Base-by-base conservation (phyloP, 2,888 invertebrate species). In the Hypsopygia costalis region DNA sequence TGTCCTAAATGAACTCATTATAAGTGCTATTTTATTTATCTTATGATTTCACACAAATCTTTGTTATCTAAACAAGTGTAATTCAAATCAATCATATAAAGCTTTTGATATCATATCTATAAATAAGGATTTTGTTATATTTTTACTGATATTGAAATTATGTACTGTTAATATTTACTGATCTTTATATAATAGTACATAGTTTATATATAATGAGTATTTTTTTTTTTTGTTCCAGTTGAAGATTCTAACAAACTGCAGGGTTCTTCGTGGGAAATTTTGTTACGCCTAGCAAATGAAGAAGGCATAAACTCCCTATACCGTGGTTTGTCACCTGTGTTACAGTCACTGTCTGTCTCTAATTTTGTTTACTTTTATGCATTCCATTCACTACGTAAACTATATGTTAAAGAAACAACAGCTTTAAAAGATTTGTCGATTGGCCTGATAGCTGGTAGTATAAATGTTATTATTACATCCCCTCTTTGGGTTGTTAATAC, bases 281-380 rank as follows among this genome's bases (percentile, higher is more conserved):
- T 97, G 27, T 70, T 91, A 40, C 91, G 92, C 55, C 80, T 95
- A 29, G 88, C 92, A 1, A 85, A 90, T 52, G 91, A 93, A 62
- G 94, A 95, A 77, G 92, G 92, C 9, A 59, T 91, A 36, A 87
- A 86, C 36, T 91, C 94, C 0, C 76, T 97, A 34, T 97, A 96
- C 67, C 86, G 93, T 54, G 97, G 97, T 2, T 86, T 97, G 38
- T 88, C 93, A 22, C 96, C 97, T 6, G 96, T 96, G 3, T 86
- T 97, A 33, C 93, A 95, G 58, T 95, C 95, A 48, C 82, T 97
- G 3, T 97, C 96, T 55, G 92, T 94, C 47, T 97, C 97, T 34
- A 97, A 97, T 78, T 97, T 97, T 83, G 94, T 97, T n/a, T 98
- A 98, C 75, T 98, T 97, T 72, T 98, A 97, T 80, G 92, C 95